Evolutionary conservation across 1,140 invertebrate genomes (phyloP), one percentile per base, ranked within the genome.

Genomic region (Diachasmimorpha longicaudata): DNA sequence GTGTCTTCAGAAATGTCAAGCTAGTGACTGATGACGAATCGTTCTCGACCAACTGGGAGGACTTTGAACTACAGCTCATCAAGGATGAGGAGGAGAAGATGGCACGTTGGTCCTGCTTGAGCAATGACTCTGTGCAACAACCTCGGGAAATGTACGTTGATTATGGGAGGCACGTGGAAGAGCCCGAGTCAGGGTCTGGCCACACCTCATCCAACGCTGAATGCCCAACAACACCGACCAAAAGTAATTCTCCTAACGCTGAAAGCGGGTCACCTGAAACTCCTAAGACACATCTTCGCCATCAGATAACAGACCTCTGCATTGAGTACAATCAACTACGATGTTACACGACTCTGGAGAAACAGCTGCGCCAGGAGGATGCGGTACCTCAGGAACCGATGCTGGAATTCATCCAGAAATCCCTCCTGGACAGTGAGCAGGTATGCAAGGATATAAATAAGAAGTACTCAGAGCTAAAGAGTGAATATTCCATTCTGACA

Each of bases 271-370:
- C 80, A 0, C 80, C 83, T 3, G 80, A 75, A 4, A 87, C 82
- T 23, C 83, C 83, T n/a, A 85, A 83, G 76, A 21, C 70, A 4
- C 46, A 79, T 0, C 75, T 86, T 5, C 76, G 81, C 6, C 78
- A 83, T 23, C 83, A 78, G 68, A 36, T 85, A 3, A 70, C 70
- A 16, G 72, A 80, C 21, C 23, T 83, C 4, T 70, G 74, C 1
- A 68, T 74, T 4, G 81, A 88, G 71, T 81, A 80, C 8, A 68
- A 81, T 9, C 42, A 37, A 42, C 70, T 88, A 0, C 72, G 74
- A 66, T 83, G 86, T 75, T 81, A 81, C n/a, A 84, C 86, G 9
- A 80, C 75, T 19, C 74, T 87, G 19, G 86, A 88, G 70, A 86
- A 81, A 39, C 86, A 86, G 75, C 31, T 84, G n/a, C 71, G 72